Percentiles rank a stretch among this genome's conserved stretches.
Conservation (phyloP, 2,113 vertebrate species). For the Blennius ocellaris region DNA sequence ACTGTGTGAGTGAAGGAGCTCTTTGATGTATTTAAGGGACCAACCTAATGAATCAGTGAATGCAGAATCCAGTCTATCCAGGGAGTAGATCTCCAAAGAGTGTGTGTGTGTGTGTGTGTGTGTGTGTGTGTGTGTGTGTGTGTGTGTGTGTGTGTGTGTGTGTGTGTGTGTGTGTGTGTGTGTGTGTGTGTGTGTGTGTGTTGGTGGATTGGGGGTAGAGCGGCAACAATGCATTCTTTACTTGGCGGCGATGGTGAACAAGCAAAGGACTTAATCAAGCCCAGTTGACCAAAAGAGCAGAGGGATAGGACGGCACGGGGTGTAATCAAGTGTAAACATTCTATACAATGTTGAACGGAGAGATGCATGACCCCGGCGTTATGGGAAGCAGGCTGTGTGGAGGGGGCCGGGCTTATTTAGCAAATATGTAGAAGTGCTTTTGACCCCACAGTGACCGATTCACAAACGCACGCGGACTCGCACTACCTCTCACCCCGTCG, state of each 20-base stretch:
- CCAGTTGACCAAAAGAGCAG: slow-evolving; percentile 71
- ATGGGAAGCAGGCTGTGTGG: slow-evolving; percentile 59
- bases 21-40: slow-evolving; percentile 85
- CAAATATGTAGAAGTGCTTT: slow-evolving; percentile 79
- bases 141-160: background rate
- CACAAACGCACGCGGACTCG: slow-evolving; percentile 27
- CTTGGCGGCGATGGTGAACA: slow-evolving; percentile 72
- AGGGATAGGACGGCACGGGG: slow-evolving; percentile 45
- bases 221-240: slow-evolving; percentile 78
- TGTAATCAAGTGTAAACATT: slow-evolving; percentile 80
- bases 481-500: slow-evolving; percentile 18
- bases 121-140: slow-evolving; percentile 4
- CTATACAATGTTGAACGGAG: slow-evolving; percentile 69
- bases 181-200: slow-evolving; percentile 8
- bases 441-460: slow-evolving; percentile 75
- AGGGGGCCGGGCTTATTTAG: slow-evolving; percentile 72
- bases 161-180: background rate
- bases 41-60: slow-evolving; percentile 82
- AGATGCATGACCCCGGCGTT: slow-evolving; percentile 71
- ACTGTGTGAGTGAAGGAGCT: slow-evolving; percentile 75
- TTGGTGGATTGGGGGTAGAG: background rate
- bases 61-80: slow-evolving; percentile 72
- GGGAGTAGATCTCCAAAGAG: slow-evolving; percentile 75
- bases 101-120: slow-evolving; percentile 3
- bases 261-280: slow-evolving; percentile 80